Evolutionary conservation across 2,113 vertebrate species (phyloP), one percentile per base, ranked within the genome.

Genomic region (Pogona vitticeps): DNA sequence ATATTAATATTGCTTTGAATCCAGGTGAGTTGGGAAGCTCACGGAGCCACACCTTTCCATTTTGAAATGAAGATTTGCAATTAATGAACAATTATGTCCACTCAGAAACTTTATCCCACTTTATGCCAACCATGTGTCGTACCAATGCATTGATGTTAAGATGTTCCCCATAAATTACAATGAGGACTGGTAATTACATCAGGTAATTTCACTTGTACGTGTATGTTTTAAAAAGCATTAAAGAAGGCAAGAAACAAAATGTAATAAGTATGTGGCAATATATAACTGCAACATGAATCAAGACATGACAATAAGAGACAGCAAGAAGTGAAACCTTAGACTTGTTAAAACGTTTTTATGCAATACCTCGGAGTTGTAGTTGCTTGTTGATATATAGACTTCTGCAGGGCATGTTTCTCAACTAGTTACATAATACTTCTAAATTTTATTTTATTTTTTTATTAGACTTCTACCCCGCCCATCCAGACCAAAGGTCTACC

Each of bases 161-260:
- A 82, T 52, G 71, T 83, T 61, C 33, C 70, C 81, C 33, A 75
- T 83, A 83, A 61, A 73, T 73, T 61, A 73, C 71, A 73, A 73
- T 52, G 46, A 59, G 17, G 8, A 15, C 26, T 61, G 33, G 71
- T 72, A 83, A 73, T 83, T 61, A 83, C 59, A n/a, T 26, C 61
- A 23, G 36, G 8, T 23, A 31, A 40, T 83, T 75, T 83, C 72
- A 83, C 7, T 75, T 73, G 8, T 31, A 63, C 61, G 3, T 56
- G 20, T 56, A 15, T 76, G 40, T 38, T 61, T 61, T 18, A 21
- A 71, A 82, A 82, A 56, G 70, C 17, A 59, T 61, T 36, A 61
- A 80, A 70, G 8, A 40, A 58, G 36, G 56, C 82, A 59, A 73
- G 82, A 73, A 73, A 61, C 82, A 83, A 61, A 83, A 61, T 40